Percentiles rank a stretch among this genome's conserved stretches.
These are phyloP conservation scores for Rhodeus uyekii DNA, from an alignment of 2,797 vertebrate genomes.

Conservation along the genomic window DNA sequence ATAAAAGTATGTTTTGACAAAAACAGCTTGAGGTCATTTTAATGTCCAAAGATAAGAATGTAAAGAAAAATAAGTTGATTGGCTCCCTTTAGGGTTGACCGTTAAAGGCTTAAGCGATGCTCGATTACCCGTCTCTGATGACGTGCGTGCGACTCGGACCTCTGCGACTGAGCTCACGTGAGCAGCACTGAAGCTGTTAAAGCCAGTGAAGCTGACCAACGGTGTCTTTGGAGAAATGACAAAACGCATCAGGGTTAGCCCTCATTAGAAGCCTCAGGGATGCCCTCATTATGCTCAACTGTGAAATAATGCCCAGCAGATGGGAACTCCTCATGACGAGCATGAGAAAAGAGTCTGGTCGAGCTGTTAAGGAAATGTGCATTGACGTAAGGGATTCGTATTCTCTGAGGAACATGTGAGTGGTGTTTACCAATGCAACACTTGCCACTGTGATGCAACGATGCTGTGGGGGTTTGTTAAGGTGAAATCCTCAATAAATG, in stretches of 20 bases:
- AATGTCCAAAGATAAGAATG: background rate
- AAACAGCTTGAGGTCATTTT: background rate
- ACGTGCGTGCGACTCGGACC: constrained; percentile 37
- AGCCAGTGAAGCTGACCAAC: constrained; percentile 49
- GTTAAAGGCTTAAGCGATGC: background rate
- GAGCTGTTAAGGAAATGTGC: background rate
- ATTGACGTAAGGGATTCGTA: background rate
- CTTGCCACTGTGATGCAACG: background rate
- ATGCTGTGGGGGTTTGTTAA: background rate
- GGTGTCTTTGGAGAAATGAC: constrained; percentile 47
- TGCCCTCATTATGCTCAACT: background rate
- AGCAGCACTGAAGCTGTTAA: constrained; percentile 39
- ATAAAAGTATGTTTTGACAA: background rate
- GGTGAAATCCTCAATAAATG: background rate
- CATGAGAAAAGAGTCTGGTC: too few relatives aligned
- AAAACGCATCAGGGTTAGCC: constrained; percentile 38
- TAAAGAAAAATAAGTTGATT: background rate
- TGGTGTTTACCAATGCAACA: background rate
- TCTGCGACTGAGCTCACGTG: constrained; percentile 25
- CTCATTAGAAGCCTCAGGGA: constrained; percentile 21
- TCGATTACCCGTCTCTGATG: constrained; percentile 48
- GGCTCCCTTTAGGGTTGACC: background rate
- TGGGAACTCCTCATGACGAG: constrained; percentile 13
- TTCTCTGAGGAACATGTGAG: background rate
- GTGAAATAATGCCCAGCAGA: background rate